phyloP scores from a whole-genome alignment of 2,797 vertebrate species.

The Acrossocheilus fasciatus region DNA sequence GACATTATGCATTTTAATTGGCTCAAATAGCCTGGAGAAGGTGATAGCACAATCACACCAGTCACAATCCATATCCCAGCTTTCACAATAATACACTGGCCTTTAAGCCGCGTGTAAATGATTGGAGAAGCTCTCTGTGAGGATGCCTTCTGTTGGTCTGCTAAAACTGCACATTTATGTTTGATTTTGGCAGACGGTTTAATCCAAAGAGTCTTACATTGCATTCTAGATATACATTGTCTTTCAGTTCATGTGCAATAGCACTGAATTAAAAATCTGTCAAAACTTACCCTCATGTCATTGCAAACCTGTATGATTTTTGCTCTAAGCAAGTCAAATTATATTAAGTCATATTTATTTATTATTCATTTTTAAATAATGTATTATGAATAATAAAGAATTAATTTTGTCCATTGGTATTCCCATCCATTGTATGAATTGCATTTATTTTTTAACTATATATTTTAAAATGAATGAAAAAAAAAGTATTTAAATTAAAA shows the following conservation, averaged over 20 bases:
- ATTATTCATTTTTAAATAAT: neutral
- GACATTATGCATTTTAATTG: conserved; percentile 59
- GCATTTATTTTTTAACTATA: neutral
- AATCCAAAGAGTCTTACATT: neutral
- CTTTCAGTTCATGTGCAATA: neutral
- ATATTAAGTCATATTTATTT: neutral
- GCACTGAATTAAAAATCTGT: neutral
- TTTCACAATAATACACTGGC: conserved; percentile 28
- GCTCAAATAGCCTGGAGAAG: conserved; percentile 42
- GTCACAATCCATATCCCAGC: conserved; percentile 41
- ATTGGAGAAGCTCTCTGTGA: neutral
- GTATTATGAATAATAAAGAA: neutral
- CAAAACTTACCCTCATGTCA: neutral
- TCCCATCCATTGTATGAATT: neutral
- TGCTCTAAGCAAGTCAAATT: neutral
- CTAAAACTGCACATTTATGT: conserved; percentile 2
- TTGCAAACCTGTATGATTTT: neutral
- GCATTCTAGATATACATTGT: neutral
- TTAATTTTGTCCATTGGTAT: neutral
- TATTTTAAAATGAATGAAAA: no score
- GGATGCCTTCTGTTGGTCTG: conserved; percentile 22
- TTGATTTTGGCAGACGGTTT: neutral
- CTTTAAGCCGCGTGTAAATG: conserved; percentile 9
- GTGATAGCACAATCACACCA: conserved; percentile 30
- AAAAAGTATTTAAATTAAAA: neutral